Conservation (phyloP, 1,140 invertebrate species). For the Drosophila arawakana region DNA sequence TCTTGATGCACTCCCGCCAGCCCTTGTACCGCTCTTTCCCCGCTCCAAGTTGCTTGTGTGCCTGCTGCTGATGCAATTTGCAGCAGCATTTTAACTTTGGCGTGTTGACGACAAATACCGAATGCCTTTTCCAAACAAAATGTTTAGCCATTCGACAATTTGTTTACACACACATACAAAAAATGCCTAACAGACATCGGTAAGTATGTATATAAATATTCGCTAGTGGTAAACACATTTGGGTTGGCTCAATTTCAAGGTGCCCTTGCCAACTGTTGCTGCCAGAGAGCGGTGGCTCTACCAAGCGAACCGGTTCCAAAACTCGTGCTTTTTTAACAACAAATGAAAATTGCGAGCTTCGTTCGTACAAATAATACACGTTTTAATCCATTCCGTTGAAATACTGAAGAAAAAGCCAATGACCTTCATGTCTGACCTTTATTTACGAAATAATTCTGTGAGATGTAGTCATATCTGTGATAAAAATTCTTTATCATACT, state of each 20-base stretch:
- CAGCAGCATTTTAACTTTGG: conserved; percentile 51
- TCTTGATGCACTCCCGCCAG: background rate
- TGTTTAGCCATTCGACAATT: conserved; percentile 54
- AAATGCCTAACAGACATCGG: too few species aligned
- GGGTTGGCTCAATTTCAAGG: conserved; percentile 59
- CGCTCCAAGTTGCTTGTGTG: background rate
- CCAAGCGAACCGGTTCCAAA: conserved; percentile 66
- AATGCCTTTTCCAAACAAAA: conserved; percentile 52
- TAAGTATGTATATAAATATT: conserved; percentile 18
- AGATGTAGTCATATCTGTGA: background rate
- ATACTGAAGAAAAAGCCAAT: conserved; percentile 50
- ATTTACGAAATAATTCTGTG: conserved; percentile 3
- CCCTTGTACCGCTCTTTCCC: conserved; percentile 4
- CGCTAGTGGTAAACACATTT: conserved; percentile 35
- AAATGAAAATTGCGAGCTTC: conserved; percentile 34
- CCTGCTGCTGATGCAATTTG: conserved; percentile 59
- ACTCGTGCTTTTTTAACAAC: conserved; percentile 43
- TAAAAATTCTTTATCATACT: background rate
- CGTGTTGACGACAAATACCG: conserved; percentile 49
- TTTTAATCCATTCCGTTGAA: conserved; percentile 31
- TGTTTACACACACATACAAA: conserved; percentile 19
- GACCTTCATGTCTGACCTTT: conserved; percentile 62
- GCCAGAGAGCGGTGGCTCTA: conserved; percentile 8
- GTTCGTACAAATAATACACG: conserved; percentile 33
- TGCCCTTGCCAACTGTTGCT: conserved; percentile 65